A percentile compares a stretch with the other conserved stretches of the same genome.
phyloP scores from a whole-genome alignment of 2,888 invertebrate species.

The Ormyrus labotus region DNA sequence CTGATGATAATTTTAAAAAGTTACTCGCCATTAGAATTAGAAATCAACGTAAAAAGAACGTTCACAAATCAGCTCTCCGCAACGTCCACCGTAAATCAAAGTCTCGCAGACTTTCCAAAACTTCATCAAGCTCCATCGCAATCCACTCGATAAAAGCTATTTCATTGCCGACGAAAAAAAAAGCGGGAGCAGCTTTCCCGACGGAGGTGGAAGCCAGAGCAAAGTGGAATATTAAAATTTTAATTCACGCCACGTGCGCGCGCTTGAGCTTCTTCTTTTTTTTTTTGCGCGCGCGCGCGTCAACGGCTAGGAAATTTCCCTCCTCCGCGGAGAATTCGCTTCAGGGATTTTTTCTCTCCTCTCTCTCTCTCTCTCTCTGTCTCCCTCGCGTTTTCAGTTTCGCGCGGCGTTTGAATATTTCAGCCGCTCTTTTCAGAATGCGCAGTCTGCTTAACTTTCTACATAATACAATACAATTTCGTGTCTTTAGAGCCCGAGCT shows the following conservation, averaged over 20 bases:
- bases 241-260: constrained; percentile 23
- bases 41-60: too few species aligned
- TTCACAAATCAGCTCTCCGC: too few species aligned
- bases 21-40: too few species aligned
- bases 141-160: too few species aligned
- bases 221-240: constrained; percentile 31
- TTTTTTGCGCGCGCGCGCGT: too few species aligned
- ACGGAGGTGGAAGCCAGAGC: too few species aligned
- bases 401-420: constrained; percentile 36
- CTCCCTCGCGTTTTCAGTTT: neutral
- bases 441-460: constrained; percentile 28
- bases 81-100: too few species aligned
- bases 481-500: constrained; percentile 7
- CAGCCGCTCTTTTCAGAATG: neutral
- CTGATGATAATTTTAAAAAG: too few species aligned
- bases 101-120: too few species aligned
- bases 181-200: neutral
- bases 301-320: neutral
- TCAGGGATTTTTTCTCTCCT: constrained; percentile 27
- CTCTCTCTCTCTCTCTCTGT: too few species aligned
- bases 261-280: neutral
- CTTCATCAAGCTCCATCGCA: too few species aligned
- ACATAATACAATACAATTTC: constrained; percentile 48
- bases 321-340: neutral
- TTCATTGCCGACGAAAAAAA: neutral